Base-by-base conservation (phyloP, 2,113 vertebrate genomes). In the Lasiurus borealis region DNA sequence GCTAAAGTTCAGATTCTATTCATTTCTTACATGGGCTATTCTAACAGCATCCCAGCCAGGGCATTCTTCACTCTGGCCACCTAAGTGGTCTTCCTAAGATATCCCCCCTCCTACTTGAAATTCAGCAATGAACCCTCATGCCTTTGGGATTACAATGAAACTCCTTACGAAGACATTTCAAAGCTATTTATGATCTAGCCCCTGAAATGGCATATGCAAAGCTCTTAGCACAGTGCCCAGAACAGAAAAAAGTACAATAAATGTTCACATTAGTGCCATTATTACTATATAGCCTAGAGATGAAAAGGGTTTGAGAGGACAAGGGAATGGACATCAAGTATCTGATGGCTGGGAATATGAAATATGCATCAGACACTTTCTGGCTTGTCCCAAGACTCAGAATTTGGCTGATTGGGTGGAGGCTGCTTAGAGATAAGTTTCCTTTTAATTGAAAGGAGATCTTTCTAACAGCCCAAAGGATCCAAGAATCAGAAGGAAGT, bases 11-110 rank as follows among this genome's bases (percentile, higher is more conserved):
- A 86, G 14, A n/a, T n/a, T 69, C 34, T n/a, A 34, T 15, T 36
- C 8, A 31, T 50, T 76, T 89, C 80, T 78, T 36, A 6, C 46
- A 19, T 77, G 76, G 40, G n/a, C 76, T 48, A 69, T 62, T 57
- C 54, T 46, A 75, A 4, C 8, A 94, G 68, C 8, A 16, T 31
- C 13, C 23, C 25, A n/a, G 8, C 19, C 7, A 46, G 64, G 36
- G 21, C 34, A 29, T 7, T 50, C 40, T 66, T 69, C 57, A 87
- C 23, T n/a, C 13, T 21, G 31, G 46, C 34, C 83, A 83, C 85
- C 90, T 62, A 66, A 89, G 57, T 81, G 18, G 50, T 72, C 81
- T 85, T 94, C 36, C 46, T 86, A 52, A 88, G 85, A 59, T 88
- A 72, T 44, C n/a, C 27, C 4, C 4, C 69, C 46, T 68, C 11